Base-by-base conservation (phyloP, 2,888 invertebrate genomes). In the Luperina testacea region DNA sequence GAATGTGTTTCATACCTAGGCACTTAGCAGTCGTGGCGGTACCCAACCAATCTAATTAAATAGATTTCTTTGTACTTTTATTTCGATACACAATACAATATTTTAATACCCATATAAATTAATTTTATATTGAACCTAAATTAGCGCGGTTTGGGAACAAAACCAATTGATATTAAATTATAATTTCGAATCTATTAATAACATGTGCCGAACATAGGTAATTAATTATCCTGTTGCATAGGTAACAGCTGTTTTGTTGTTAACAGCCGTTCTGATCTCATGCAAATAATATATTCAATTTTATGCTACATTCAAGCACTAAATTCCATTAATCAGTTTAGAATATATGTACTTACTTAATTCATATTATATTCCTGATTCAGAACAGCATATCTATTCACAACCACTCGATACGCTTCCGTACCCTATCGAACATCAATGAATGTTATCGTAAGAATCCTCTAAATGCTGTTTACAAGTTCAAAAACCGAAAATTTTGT, bases 171-270 rank as follows among this genome's bases (percentile, higher is more conserved):
- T 80, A 83, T 80, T 53, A 68, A 86, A 83, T 83, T 75, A 80
- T 69, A 83, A 80, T 80, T 72, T 72, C 70, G 59, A 75, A 82
- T 69, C 73, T 77, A 87, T 80, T 77, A 82, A 67, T 78, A 65
- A 72, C 75, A 48, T 73, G 32, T 75, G 79, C 73, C 75, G 51
- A 80, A 84, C 32, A 67, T 70, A 80, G 73, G 80, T 82, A 75
- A 86, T 86, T 82, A 86, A 85, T 86, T 72, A 76, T 59, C 48
- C 70, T 77, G 77, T 69, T 85, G 68, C 68, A 63, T 84, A 73
- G 63, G 80, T 80, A 70, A 71, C 86, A 80, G 75, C 82, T 80
- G 87, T 72, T 76, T 80, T 65, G 70, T 75, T 77, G 79, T 71
- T 75, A 73, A 79, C 74, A 75, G 61, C 24, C 20, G 68, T 79